Evolutionary conservation across 2,113 vertebrate species (phyloP).

Genomic region (Cryptoleucopteryx plumbea): DNA sequence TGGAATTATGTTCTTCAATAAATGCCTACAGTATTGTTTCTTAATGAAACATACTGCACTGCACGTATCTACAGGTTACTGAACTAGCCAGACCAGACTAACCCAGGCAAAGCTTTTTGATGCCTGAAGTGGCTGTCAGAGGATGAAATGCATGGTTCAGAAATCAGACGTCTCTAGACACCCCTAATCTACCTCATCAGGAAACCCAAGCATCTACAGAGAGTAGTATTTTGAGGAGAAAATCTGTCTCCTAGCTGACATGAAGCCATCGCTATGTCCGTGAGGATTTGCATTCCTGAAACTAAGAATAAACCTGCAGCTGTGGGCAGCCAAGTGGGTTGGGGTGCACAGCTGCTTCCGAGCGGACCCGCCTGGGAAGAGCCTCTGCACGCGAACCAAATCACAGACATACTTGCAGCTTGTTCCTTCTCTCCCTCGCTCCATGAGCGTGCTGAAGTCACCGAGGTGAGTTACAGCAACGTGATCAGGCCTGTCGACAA

Average conservation of each 20-base stretch:
- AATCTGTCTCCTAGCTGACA: neutral
- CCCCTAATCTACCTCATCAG: neutral
- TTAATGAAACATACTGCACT: neutral
- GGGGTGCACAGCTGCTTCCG: neutral
- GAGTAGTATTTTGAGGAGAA: neutral
- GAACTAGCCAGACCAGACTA: neutral
- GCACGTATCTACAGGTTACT: neutral
- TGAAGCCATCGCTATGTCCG: neutral
- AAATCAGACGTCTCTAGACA: neutral
- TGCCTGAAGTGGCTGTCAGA: neutral
- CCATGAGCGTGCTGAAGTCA: neutral
- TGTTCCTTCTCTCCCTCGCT: neutral
- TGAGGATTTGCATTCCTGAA: neutral
- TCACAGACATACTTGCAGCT: neutral
- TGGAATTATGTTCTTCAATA: neutral
- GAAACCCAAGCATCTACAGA: neutral
- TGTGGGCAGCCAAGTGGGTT: neutral
- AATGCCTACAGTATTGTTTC: neutral
- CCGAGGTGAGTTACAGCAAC: rapidly evolving
- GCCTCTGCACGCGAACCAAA: neutral
- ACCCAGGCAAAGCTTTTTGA: neutral
- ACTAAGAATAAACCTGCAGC: conserved; percentile 30
- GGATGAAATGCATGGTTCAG: neutral
- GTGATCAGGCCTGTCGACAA: neutral
- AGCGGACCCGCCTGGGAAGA: rapidly evolving